Conservation (phyloP, 1,140 invertebrate species). For the Grapholita molesta region DNA sequence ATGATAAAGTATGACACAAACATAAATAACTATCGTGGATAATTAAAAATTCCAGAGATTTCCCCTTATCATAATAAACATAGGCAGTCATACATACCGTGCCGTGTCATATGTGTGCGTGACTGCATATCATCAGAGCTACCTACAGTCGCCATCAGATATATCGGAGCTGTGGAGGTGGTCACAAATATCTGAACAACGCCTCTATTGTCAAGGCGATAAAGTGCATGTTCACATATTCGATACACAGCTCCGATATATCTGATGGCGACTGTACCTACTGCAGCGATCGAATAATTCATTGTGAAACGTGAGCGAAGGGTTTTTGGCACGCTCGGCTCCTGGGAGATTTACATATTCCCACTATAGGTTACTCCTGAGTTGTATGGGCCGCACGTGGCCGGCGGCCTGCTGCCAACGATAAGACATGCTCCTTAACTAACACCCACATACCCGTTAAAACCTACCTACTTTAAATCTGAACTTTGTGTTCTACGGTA, state of each 20-base stretch:
- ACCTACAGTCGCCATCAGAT: slow-evolving; percentile 35
- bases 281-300: slow-evolving; percentile 34
- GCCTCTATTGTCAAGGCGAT: too few species aligned
- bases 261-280: too few species aligned
- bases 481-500: not conserved
- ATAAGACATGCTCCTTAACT: slow-evolving; percentile 1
- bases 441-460: not conserved
- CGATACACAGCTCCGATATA: too few species aligned
- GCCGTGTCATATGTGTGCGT: slow-evolving; percentile 17
- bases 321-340: slow-evolving; percentile 39
- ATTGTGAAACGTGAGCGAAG: slow-evolving; percentile 28
- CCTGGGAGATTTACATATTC: slow-evolving; percentile 46
- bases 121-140: slow-evolving; percentile 33
- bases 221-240: too few species aligned
- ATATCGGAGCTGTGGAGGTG: too few species aligned
- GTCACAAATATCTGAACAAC: too few species aligned
- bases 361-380: slow-evolving; percentile 26
- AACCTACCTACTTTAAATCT: not conserved
- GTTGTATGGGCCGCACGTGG: slow-evolving; percentile 42
- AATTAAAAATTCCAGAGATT: not conserved
- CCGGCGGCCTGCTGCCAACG: slow-evolving; percentile 25
- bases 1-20: too few species aligned
- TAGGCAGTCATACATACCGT: not conserved
- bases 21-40: too few species aligned
- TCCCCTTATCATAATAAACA: not conserved